A percentile compares a stretch with the other conserved stretches of the same genome.
Evolutionary conservation across 92 coral and sea anemone species (phyloP).

Genomic region (Heliopora coerulea): DNA sequence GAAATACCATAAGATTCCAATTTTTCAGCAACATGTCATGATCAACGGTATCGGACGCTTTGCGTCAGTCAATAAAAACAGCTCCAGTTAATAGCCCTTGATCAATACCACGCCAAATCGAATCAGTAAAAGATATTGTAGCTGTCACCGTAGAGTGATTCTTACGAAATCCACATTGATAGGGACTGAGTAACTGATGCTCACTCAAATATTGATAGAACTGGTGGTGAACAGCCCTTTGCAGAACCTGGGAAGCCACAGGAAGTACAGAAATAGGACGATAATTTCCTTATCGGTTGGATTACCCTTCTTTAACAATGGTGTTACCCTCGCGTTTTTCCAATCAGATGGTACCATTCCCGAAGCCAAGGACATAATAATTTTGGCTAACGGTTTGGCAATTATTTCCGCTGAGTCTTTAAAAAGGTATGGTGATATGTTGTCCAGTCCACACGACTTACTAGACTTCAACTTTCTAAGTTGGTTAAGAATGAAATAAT

Average conservation of each 20-base stretch:
- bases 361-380: not conserved
- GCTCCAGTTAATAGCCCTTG: conserved; percentile 7
- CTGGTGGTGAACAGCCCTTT: conserved; percentile 6
- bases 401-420: not conserved
- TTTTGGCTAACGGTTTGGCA: not conserved
- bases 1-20: conserved; percentile 40
- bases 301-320: not conserved
- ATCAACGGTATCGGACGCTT: not conserved
- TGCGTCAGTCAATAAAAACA: not conserved
- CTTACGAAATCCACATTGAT: conserved; percentile 15
- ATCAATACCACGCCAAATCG: conserved; percentile 1
- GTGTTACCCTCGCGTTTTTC: not conserved
- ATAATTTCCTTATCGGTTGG: not conserved
- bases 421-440: not conserved
- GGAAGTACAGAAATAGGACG: conserved; percentile 15
- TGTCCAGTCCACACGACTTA: conserved; percentile 3
- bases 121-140: conserved; percentile 1
- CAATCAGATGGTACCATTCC: conserved; percentile 4
- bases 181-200: not conserved
- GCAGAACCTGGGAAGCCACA: not conserved
- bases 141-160: not conserved
- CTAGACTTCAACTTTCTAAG: not conserved
- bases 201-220: not conserved
- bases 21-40: conserved; percentile 33
- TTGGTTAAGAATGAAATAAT: not conserved